Percentiles rank a stretch among this genome's conserved stretches.
Conservation (phyloP, 2,888 invertebrate species). For the Drosophila niveifrons region DNA sequence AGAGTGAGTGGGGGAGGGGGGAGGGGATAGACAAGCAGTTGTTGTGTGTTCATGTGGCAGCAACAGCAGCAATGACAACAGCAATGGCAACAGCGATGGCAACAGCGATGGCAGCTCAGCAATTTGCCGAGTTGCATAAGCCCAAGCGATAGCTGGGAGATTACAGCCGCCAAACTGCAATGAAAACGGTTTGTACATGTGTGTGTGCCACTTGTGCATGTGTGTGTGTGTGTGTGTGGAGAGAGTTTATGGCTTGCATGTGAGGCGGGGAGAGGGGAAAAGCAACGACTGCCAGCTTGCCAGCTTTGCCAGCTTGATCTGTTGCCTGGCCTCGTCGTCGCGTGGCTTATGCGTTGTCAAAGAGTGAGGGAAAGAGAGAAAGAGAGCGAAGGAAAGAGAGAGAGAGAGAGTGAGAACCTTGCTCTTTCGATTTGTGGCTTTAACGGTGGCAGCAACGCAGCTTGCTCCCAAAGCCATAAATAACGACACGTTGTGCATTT, state of each 20-base stretch:
- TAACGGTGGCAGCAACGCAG: constrained; percentile 51
- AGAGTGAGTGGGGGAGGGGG: neutral
- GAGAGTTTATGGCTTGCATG: constrained; percentile 35
- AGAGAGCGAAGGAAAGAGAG: neutral
- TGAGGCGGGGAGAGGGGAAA: neutral
- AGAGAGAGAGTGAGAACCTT: neutral
- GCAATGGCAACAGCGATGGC: neutral
- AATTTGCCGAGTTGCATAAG: constrained; percentile 62
- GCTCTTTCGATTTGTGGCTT: constrained; percentile 34
- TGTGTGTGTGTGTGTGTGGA: constrained; percentile 15
- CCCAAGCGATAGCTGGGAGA: constrained; percentile 45
- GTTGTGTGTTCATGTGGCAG: constrained; percentile 33
- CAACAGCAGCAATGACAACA: constrained; percentile 10
- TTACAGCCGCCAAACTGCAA: constrained; percentile 64
- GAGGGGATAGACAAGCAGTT: constrained; percentile 1
- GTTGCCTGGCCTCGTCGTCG: constrained; percentile 32
- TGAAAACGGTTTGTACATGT: constrained; percentile 20
- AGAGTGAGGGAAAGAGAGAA: neutral
- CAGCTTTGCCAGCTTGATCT: constrained; percentile 35
- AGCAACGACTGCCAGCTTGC: neutral
- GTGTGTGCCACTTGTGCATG: neutral
- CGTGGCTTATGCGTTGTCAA: constrained; percentile 53
- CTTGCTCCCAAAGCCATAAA: constrained; percentile 66
- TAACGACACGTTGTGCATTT: constrained; percentile 79
- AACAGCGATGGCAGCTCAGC: constrained; percentile 40